Evolutionary conservation across 2,888 invertebrate genomes (phyloP).

Genomic region (Augochlorella aurata): DNA sequence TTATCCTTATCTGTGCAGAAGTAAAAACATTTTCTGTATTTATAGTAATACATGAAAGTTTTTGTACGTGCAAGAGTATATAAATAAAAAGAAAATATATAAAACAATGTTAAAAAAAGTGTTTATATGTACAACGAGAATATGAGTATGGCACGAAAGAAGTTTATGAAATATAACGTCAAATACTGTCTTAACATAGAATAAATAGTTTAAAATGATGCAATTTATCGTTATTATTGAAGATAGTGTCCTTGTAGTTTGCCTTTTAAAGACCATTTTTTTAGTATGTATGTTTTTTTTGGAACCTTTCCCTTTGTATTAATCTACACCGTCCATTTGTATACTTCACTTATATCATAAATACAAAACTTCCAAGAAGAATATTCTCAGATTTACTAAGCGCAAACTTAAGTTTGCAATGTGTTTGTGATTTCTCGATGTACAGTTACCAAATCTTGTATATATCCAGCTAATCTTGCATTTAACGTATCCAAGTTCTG

Average conservation of each 20-base stretch:
- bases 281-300: slow-evolving; percentile 61
- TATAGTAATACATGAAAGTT: slow-evolving; percentile 23
- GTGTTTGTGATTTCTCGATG: slow-evolving; percentile 93
- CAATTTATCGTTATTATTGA: slow-evolving; percentile 51
- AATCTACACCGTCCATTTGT: slow-evolving; percentile 68
- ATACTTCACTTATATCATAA: slow-evolving; percentile 67
- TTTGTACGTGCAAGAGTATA: slow-evolving; percentile 30
- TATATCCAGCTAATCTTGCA: slow-evolving; percentile 90
- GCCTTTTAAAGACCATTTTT: slow-evolving; percentile 35
- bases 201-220: slow-evolving; percentile 53
- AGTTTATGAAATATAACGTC: slow-evolving; percentile 51
- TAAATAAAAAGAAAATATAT: slow-evolving; percentile 29
- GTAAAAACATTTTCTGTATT: slow-evolving; percentile 30
- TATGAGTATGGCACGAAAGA: slow-evolving; percentile 64
- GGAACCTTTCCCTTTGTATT: slow-evolving; percentile 69
- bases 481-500: slow-evolving; percentile 91
- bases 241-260: slow-evolving; percentile 52
- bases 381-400: slow-evolving; percentile 54
- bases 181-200: slow-evolving; percentile 48
- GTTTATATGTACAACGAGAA: slow-evolving; percentile 51
- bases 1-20: slow-evolving; percentile 24
- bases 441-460: slow-evolving; percentile 91
- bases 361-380: slow-evolving; percentile 76
- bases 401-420: slow-evolving; percentile 86
- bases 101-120: slow-evolving; percentile 43